Percentiles rank a stretch among this genome's conserved stretches.
Conservation (phyloP, 2,888 invertebrate species). For the Dryobota labecula region DNA sequence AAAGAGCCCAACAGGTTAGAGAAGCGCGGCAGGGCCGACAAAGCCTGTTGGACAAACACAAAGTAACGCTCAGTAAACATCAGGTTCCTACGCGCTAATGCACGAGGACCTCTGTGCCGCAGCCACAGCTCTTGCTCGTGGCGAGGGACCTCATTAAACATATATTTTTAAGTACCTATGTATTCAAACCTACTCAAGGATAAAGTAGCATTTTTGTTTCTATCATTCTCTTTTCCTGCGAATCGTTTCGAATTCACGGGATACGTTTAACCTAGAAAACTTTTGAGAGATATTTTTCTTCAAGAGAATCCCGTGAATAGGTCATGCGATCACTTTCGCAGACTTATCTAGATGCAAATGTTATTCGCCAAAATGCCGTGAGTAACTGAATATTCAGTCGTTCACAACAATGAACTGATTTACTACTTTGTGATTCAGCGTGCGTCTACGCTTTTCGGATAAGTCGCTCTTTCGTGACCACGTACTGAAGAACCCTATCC, state of each 20-base stretch:
- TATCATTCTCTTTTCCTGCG: slow-evolving; percentile 6
- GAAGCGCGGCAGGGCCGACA: slow-evolving; percentile 76
- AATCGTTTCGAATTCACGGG: slow-evolving; percentile 22
- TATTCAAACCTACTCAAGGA: slow-evolving; percentile 25
- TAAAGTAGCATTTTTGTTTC: slow-evolving; percentile 24
- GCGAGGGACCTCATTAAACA: slow-evolving; percentile 60
- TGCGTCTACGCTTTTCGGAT: slow-evolving; percentile 82
- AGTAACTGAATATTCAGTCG: slow-evolving; percentile 82
- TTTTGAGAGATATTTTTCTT: slow-evolving; percentile 23
- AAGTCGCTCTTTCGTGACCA: slow-evolving; percentile 76
- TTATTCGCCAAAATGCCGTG: slow-evolving; percentile 74
- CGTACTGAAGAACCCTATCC: slow-evolving; percentile 49
- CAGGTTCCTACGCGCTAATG: slow-evolving; percentile 82
- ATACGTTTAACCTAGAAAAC: slow-evolving; percentile 22
- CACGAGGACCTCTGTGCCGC: slow-evolving; percentile 74
- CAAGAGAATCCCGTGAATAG: slow-evolving; percentile 48
- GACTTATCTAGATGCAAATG: slow-evolving; percentile 77
- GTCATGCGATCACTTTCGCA: slow-evolving; percentile 69
- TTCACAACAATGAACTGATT: slow-evolving; percentile 85
- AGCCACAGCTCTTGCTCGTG: slow-evolving; percentile 59
- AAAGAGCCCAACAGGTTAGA: slow-evolving; percentile 78
- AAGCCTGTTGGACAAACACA: slow-evolving; percentile 81
- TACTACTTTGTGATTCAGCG: slow-evolving; percentile 85
- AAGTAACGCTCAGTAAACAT: slow-evolving; percentile 82
- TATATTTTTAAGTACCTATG: slow-evolving; percentile 48